A percentile compares a stretch with the other conserved stretches of the same genome.
Evolutionary conservation across 2,113 vertebrate genomes (phyloP).

Genomic region (Oriolus oriolus): DNA sequence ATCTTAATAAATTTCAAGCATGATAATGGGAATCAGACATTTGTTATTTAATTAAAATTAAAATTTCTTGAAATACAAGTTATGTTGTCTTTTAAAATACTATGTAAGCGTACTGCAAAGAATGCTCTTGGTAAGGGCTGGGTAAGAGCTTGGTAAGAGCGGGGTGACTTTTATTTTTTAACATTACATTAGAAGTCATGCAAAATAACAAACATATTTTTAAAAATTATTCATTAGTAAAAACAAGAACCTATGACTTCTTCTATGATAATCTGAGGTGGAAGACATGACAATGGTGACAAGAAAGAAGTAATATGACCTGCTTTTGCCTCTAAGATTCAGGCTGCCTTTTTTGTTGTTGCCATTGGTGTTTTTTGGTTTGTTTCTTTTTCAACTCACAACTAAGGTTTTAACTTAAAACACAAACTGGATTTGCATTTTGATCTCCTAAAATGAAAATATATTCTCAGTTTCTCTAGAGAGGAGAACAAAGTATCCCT

Average conservation of each 20-base stretch:
- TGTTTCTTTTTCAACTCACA: not conserved
- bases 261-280: not conserved
- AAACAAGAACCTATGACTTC: not conserved
- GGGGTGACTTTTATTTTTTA: not conserved
- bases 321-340: not conserved
- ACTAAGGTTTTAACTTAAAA: not conserved
- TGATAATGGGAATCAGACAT: not conserved
- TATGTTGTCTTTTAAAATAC: not conserved
- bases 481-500: not conserved
- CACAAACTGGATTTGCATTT: not conserved
- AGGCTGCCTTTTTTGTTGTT: not conserved
- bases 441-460: not conserved
- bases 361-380: not conserved
- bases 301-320: not conserved
- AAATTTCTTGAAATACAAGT: not conserved
- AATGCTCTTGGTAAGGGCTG: not conserved
- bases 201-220: not conserved
- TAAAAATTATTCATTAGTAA: not conserved
- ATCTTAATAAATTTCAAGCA: not conserved
- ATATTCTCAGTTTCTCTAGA: not conserved
- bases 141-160: not conserved
- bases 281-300: not conserved
- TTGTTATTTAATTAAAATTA: not conserved
- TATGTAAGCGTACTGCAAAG: not conserved
- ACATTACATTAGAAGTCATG: not conserved